Evolutionary conservation across 2,113 vertebrate species (phyloP).

Genomic region (Ascaphus truei): DNA sequence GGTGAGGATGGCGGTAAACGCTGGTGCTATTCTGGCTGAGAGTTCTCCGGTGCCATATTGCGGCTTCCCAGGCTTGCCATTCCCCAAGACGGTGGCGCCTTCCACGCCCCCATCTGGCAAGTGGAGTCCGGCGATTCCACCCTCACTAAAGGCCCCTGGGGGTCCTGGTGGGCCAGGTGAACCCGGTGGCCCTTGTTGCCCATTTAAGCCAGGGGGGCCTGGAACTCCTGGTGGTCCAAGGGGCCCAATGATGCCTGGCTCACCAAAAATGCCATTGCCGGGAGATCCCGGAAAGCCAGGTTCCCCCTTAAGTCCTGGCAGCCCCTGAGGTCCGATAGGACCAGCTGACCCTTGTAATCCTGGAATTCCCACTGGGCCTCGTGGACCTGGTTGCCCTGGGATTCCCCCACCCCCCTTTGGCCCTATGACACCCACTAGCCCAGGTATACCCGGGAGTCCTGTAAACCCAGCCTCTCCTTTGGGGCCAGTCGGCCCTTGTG

Average conservation of each 20-base stretch:
- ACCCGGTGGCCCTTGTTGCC: slow-evolving; percentile 69
- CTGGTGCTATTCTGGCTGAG: slow-evolving; percentile 75
- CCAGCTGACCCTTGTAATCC: slow-evolving; percentile 88
- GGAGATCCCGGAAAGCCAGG: slow-evolving; percentile 76
- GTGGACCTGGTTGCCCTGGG: slow-evolving; percentile 78
- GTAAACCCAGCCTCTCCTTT: slow-evolving; percentile 87
- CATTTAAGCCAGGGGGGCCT: slow-evolving; percentile 75
- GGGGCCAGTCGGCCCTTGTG: slow-evolving; percentile 80
- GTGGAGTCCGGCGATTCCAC: slow-evolving; percentile 75
- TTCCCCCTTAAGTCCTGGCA: slow-evolving; percentile 85
- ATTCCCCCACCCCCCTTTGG: slow-evolving; percentile 83
- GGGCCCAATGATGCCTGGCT: slow-evolving; percentile 79
- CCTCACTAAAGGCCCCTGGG: slow-evolving; percentile 66
- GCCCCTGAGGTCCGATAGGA: slow-evolving; percentile 90
- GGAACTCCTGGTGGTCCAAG: slow-evolving; percentile 83
- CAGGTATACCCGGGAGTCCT: slow-evolving; percentile 83
- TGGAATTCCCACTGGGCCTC: slow-evolving; percentile 89
- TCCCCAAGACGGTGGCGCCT: slow-evolving; percentile 75
- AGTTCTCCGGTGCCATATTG: slow-evolving; percentile 77
- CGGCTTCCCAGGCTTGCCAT: slow-evolving; percentile 70
- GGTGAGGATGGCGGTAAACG: slow-evolving; percentile 92
- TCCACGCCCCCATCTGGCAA: slow-evolving; percentile 73
- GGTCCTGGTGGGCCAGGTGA: slow-evolving; percentile 74
- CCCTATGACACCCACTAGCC: slow-evolving; percentile 69
- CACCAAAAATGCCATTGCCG: slow-evolving; percentile 74